Base-by-base conservation (phyloP, 2,797 vertebrate genomes). In the Coreius guichenoti region DNA sequence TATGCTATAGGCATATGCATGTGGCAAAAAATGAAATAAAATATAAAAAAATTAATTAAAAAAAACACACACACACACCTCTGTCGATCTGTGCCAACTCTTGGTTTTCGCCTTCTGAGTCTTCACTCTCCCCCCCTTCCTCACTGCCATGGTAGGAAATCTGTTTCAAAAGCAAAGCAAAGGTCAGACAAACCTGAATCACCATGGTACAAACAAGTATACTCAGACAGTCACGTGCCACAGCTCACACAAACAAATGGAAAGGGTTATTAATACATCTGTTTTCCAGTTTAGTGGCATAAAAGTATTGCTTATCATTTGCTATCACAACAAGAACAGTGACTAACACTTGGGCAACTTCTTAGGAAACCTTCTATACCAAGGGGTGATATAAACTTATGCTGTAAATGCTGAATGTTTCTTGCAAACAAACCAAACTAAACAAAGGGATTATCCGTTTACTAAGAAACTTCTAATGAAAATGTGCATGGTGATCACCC, bases 41-140 rank as follows among this genome's bases (percentile, higher is more conserved):
- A n/a, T n/a, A 13, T 5, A 26, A 33, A 8, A n/a, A n/a, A n/a
- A n/a, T n/a, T n/a, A n/a, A n/a, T n/a, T n/a, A n/a, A n/a, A n/a
- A n/a, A n/a, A n/a, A n/a, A n/a, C n/a, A n/a, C n/a, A n/a, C n/a
- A 68, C 45, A 68, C 90, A 51, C 92, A 98, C 97, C 97, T 97
- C 96, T 95, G 91, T 98, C 97, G 72, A 98, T 98, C 92, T 97
- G 97, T 91, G 95, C 97, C 91, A 98, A 96, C 92, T 98, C 97
- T 92, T 97, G 97, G 93, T 98, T 98, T 93, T 98, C 97, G 72
- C 96, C 97, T 91, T 98, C 97, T 45, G 96, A 98, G 92, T 97
- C 97, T 12, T 98, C 97, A n/a, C 96, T 98, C 93, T 97, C 97
- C n/a, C 92, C 95, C 88, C 96, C 97, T 90, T 96, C 95, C 70